Base-by-base conservation (phyloP, 2,888 invertebrate species). In the Scaptomyza polygonia region DNA sequence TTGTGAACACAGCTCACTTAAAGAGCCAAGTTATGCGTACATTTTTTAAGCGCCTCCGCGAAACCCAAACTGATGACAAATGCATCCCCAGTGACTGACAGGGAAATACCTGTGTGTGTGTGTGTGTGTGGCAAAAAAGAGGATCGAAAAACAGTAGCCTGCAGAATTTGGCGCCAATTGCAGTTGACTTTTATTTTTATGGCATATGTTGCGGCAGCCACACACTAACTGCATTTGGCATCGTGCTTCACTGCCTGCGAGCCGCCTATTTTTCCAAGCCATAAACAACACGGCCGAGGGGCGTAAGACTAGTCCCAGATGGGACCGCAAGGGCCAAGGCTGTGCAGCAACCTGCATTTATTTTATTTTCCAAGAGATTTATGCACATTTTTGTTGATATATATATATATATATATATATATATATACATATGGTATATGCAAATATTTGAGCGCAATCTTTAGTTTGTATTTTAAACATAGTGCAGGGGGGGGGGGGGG, bases 11-110 rank as follows among this genome's bases (percentile, higher is more conserved):
- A 56, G 65, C 86, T 73, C 77, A 65, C 65, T 86, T 82, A 68
- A 72, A 39, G 69, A 63, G 64, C 42, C 58, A 77, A 82, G 84
- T 84, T 83, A 86, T 77, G 84, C 84, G 78, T 77, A 54, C 44
- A 71, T 64, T 61, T 74, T 70, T 39, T 39, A 65, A 70, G 71
- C 72, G 72, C 73, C 67, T 64, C 30, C 64, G 40, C 25, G 34
- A 36, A 61, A 42, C 61, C 47, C 67, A 65, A 56, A 52, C 69
- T 58, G 62, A 53, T 82, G 82, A 82, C 78, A 84, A 86, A 82
- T 82, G 81, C 45, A 57, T 80, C 86, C 81, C 84, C 56, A 69
- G 81, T 66, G 84, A 67, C 52, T 66, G 84, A 74, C 52, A 67
- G n/a, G n/a, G 76, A 63, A 48, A 53, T 62, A 62, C 57, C 40